Evolutionary conservation across 37 sponge, comb jelly and placozoan species (phyloP), one percentile per base, ranked within the genome.

Genomic region (Crambe crambe): DNA sequence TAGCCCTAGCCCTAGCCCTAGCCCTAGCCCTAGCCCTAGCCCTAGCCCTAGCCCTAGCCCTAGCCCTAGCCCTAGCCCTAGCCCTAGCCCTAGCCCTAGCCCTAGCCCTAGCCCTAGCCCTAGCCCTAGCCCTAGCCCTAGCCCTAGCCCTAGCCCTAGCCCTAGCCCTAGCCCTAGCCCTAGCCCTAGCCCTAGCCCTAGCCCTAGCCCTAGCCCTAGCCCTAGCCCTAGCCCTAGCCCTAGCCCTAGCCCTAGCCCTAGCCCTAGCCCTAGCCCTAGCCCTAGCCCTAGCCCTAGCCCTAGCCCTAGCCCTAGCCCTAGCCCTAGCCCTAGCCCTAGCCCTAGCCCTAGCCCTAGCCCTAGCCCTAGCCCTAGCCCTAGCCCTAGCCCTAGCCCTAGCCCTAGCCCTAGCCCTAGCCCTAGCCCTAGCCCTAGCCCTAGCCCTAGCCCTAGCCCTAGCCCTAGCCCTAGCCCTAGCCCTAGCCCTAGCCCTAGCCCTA

Each of bases 201-300:
- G 54, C 54, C 54, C 54, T 51, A 51, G 54, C 54, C 54, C 54
- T 51, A 51, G 54, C 54, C 54, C 54, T 51, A 51, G 54, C 54
- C 54, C 54, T 51, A 51, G 54, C 54, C 51, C 51, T 12, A 47
- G n/a, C n/a, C n/a, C n/a, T n/a, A n/a, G n/a, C n/a, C n/a, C n/a
- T n/a, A n/a, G n/a, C n/a, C n/a, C n/a, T n/a, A n/a, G n/a, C n/a
- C n/a, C n/a, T n/a, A n/a, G n/a, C n/a, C n/a, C n/a, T n/a, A n/a
- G n/a, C n/a, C n/a, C n/a, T n/a, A n/a, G n/a, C n/a, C n/a, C n/a
- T n/a, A n/a, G n/a, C n/a, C n/a, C n/a, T n/a, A n/a, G n/a, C n/a
- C n/a, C n/a, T 51, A 51, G 54, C 54, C 54, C 54, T 51, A 51
- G 54, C 54, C 54, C 54, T 51, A 51, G 54, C 54, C 54, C 54